phyloP scores from a whole-genome alignment of 2,888 invertebrate species.

The Parnassius glacialis region DNA sequence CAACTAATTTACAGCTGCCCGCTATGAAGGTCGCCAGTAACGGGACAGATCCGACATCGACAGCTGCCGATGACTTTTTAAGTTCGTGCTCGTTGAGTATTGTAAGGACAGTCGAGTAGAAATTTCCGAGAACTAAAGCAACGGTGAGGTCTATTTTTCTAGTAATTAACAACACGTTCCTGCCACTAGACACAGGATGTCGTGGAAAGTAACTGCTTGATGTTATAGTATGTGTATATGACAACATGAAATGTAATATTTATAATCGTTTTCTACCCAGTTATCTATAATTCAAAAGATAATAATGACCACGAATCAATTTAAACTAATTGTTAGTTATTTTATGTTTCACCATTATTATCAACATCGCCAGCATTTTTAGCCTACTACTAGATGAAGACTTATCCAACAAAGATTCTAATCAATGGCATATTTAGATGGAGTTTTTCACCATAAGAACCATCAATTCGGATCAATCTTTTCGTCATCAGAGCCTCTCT shows the following conservation, averaged over 20 bases:
- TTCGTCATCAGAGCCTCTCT: too few relatives aligned
- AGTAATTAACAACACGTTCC: constrained; percentile 31
- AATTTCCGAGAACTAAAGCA: constrained; percentile 37
- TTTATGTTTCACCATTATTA: too few relatives aligned
- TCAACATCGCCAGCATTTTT: too few relatives aligned
- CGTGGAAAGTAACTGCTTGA: constrained; percentile 23
- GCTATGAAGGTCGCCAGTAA: constrained; percentile 37
- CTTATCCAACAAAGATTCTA: too few relatives aligned
- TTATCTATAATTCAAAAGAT: too few relatives aligned
- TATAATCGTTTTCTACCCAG: not conserved
- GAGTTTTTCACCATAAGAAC: too few relatives aligned
- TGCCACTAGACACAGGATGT: constrained; percentile 22
- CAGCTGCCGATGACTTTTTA: constrained; percentile 38
- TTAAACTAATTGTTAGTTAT: too few relatives aligned
- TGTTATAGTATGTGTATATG: constrained; percentile 8
- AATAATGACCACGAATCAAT: too few relatives aligned
- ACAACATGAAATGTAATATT: constrained; percentile 5
- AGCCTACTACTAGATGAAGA: too few relatives aligned
- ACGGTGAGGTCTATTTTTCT: constrained; percentile 38
- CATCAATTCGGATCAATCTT: too few relatives aligned
- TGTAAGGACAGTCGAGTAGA: constrained; percentile 34
- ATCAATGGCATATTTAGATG: too few relatives aligned
- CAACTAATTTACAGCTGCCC: constrained; percentile 26
- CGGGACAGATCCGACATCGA: constrained; percentile 28
- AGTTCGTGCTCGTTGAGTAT: constrained; percentile 23